Evolutionary conservation across 2,888 invertebrate species (phyloP), one percentile per base, ranked within the genome.

Genomic region (Mimas tiliae): DNA sequence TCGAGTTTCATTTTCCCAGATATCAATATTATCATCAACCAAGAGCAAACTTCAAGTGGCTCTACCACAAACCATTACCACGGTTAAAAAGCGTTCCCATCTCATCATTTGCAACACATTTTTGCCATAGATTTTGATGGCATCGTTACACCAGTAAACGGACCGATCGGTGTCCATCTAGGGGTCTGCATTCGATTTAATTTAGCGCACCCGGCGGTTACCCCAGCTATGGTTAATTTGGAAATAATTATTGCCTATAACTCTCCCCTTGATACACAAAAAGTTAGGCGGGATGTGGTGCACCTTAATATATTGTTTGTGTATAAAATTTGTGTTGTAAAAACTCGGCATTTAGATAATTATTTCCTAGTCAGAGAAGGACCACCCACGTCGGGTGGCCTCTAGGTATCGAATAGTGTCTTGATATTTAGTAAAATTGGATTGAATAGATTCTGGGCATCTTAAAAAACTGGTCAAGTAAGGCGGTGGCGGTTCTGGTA

Each of bases 231-330:
- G 86, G 87, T 88, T 92, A 90, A 93, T 91, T 90, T 86, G 80
- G 86, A 89, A 89, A 91, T 91, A 91, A 92, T 93, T 91, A 90
- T 86, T 87, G 81, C 85, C 80, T 77, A 77, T 78, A 68, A 66
- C 78, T 76, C 83, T 79, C 83, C 88, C 86, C 82, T 79, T 70
- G 48, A 58, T 50, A 75, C 73, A 74, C 76, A 83, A 85, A 83
- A 76, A 74, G 69, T 70, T 74, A 65, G 62, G 67, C 58, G 74
- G 72, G 71, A 77, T 76, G 74, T 72, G 63, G 58, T 68, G 64
- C 64, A 67, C 63, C 6, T 38, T 19, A 38, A 16, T 42, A 55
- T 21, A 0, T 12, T 21, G 3, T 21, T 11, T 33, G 14, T 55
- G 16, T n/a, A 55, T n/a, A 16, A n/a, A 55, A 55, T n/a, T n/a